phyloP scores from a whole-genome alignment of 2,113 vertebrate species.

The Alligator mississippiensis region DNA sequence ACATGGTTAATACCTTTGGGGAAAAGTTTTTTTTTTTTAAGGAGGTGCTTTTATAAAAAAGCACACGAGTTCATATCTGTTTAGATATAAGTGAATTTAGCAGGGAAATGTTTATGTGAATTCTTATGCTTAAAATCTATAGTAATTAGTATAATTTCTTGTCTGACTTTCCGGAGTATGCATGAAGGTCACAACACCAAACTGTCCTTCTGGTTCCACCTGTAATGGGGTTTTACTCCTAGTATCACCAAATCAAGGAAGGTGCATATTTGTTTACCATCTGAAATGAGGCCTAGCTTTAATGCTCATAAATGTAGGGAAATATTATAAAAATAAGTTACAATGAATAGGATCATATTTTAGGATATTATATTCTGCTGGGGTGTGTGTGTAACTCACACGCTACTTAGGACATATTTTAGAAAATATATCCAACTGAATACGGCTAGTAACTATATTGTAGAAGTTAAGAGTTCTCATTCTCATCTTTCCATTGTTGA shows the following conservation, averaged over 20 bases:
- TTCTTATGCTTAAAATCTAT: neutral
- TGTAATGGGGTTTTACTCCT: neutral
- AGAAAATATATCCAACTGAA: neutral
- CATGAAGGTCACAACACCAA: neutral
- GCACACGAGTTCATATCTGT: neutral
- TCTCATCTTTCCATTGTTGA: slow-evolving; percentile 32
- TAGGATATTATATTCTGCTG: slow-evolving; percentile 17
- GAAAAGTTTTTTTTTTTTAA: neutral
- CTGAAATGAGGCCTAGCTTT: neutral
- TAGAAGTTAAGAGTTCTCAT: slow-evolving; percentile 13
- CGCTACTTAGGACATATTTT: neutral
- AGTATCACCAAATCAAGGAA: neutral
- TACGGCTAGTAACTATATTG: neutral
- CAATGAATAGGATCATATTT: slow-evolving; percentile 45
- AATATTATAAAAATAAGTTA: slow-evolving; percentile 59
- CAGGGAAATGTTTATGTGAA: neutral
- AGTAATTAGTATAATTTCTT: neutral
- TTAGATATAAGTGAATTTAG: neutral
- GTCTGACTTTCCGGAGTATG: neutral
- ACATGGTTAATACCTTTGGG: neutral
- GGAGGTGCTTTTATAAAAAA: neutral
- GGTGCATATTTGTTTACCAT: slow-evolving; percentile 8
- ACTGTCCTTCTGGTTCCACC: neutral
- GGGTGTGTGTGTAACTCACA: slow-evolving; percentile 35
- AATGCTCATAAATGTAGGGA: slow-evolving; percentile 50